These are phyloP conservation scores for Ascidia mentula DNA, from an alignment of 23 tunicate species.

Conservation along the genomic window DNA sequence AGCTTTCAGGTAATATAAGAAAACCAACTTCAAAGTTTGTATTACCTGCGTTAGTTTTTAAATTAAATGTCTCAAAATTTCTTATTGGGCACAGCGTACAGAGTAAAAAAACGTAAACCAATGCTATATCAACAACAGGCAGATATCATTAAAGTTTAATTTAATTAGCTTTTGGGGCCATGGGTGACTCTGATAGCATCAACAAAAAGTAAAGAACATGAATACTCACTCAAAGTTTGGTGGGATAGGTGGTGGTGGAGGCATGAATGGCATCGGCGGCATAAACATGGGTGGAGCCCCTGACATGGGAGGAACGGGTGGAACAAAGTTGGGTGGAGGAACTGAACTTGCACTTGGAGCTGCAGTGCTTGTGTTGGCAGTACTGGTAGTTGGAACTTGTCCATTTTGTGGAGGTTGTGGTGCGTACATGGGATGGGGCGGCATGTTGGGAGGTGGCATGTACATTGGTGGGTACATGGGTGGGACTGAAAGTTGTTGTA, in stretches of 20 bases:
- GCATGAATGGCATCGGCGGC: slow-evolving; percentile 46
- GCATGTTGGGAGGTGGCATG: slow-evolving; percentile 38
- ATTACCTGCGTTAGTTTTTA: no score
- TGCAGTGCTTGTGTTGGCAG: slow-evolving; percentile 16
- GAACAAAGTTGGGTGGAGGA: slow-evolving; percentile 13
- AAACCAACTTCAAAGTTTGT: no score
- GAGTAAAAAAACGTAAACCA: no score
- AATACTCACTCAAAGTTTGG: slow-evolving; percentile 36
- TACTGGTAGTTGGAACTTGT: slow-evolving; percentile 2
- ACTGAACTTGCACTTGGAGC: slow-evolving; percentile 13
- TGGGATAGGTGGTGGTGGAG: slow-evolving; percentile 78
- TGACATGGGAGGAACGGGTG: slow-evolving; percentile 36
- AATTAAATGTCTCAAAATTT: no score
- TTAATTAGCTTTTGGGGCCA: no score
- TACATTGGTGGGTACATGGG: slow-evolving; percentile 44
- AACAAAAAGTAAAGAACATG: no score
- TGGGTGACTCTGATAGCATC: no score
- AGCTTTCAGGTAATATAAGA: no score
- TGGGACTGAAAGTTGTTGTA: slow-evolving; percentile 19
- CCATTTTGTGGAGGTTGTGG: neutral
- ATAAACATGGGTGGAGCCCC: slow-evolving; percentile 23
- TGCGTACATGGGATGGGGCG: slow-evolving; percentile 7
- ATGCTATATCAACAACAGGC: no score
- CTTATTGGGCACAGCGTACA: no score
- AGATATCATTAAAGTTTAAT: no score